Conservation (phyloP, 1,140 invertebrate genomes). For the Hycleus cichorii region DNA sequence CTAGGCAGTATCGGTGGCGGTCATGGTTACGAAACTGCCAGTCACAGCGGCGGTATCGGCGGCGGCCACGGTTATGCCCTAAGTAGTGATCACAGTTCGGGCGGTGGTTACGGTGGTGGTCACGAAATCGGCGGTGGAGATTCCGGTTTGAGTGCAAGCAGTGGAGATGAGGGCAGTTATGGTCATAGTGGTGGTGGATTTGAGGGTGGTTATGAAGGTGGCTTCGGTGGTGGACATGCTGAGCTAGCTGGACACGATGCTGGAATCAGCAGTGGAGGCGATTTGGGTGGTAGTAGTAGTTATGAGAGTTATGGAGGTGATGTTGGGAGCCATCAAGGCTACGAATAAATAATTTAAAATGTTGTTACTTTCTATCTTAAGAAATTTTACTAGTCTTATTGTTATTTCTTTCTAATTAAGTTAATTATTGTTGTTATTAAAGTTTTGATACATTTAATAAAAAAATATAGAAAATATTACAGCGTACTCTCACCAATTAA, state of each 20-base stretch:
- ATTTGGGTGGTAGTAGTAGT: constrained; percentile 14
- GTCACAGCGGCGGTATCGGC: constrained; percentile 7
- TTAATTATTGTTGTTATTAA: constrained; percentile 21
- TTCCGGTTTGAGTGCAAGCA: constrained; percentile 15
- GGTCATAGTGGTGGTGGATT: constrained; percentile 9
- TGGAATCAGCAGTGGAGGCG: constrained; percentile 15
- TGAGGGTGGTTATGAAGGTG: constrained; percentile 17
- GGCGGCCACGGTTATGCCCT: constrained; percentile 9
- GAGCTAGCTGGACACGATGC: constrained; percentile 1
- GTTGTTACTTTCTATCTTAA: constrained; percentile 17
- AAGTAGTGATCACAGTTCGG: neutral
- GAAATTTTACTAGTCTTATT: constrained; percentile 28
- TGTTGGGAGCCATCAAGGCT: constrained; percentile 29
- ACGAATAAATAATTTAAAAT: constrained; percentile 22
- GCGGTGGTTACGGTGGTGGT: constrained; percentile 13
- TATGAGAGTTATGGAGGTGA: constrained; percentile 24
- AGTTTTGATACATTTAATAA: neutral
- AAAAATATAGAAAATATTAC: too few species aligned
- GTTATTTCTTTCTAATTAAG: constrained; percentile 21
- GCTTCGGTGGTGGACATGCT: constrained; percentile 14
- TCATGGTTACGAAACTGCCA: constrained; percentile 4
- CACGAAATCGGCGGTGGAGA: constrained; percentile 16
- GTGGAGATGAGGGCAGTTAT: constrained; percentile 25
- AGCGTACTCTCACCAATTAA: too few species aligned
- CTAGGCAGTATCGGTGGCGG: constrained; percentile 13